Conservation (phyloP, 2,797 vertebrate genomes). For the Etheostoma perlongum region DNA sequence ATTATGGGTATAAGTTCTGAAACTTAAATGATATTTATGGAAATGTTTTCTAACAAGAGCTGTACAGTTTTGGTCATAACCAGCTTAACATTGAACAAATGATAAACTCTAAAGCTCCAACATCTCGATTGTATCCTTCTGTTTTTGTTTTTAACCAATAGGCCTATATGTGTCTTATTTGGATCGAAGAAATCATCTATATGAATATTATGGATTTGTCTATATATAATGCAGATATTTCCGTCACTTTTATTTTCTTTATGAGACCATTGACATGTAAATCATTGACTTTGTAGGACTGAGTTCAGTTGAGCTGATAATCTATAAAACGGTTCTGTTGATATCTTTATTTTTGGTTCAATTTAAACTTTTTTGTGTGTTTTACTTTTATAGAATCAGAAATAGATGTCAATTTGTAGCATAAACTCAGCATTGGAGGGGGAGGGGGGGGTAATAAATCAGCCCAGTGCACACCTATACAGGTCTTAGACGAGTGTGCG, state of each 20-base stretch:
- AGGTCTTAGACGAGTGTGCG: conserved; percentile 74
- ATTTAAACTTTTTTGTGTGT: conserved; percentile 78
- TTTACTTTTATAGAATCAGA: conserved; percentile 82
- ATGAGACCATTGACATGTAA: conserved; percentile 84
- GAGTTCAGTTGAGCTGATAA: conserved; percentile 80
- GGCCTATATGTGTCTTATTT: conserved; percentile 88
- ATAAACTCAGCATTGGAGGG: conserved; percentile 71
- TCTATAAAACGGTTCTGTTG: conserved; percentile 78
- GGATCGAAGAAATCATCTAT: conserved; percentile 85
- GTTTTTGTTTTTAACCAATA: conserved; percentile 83
- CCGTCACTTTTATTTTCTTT: conserved; percentile 82
- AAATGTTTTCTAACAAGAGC: conserved; percentile 95
- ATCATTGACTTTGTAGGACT: conserved; percentile 78
- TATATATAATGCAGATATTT: conserved; percentile 86
- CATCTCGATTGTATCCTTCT: conserved; percentile 88
- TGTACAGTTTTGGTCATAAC: conserved; percentile 99
- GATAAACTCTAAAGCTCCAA: conserved; percentile 88
- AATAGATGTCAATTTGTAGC: conserved; percentile 83
- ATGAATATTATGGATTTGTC: conserved; percentile 87
- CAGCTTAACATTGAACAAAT: conserved; percentile 96
- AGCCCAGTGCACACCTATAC: conserved; percentile 79
- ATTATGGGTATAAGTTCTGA: conserved; percentile 98
- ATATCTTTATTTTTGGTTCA: conserved; percentile 79
- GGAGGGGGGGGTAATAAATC: conserved; percentile 39
- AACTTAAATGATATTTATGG: conserved; percentile 99